These are phyloP conservation scores for Theodoxus fluviatilis DNA, from an alignment of 2,888 invertebrate genomes.

Conservation along the genomic window DNA sequence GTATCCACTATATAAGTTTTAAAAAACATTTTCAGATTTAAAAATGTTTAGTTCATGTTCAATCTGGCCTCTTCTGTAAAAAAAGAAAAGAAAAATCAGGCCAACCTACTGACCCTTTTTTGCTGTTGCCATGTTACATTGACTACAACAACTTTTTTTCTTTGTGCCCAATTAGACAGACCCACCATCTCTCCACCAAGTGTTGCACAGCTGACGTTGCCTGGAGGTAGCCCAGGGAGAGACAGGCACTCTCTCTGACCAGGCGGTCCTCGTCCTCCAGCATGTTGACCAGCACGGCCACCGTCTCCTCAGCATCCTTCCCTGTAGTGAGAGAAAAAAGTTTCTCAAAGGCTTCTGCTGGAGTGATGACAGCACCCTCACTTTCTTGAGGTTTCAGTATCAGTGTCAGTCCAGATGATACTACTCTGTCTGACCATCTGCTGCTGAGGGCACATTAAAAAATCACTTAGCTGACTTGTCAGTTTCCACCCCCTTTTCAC, in stretches of 20 bases:
- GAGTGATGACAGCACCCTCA: too few relatives aligned
- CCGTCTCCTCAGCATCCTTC: conserved; percentile 28
- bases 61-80: too few relatives aligned
- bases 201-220: conserved; percentile 39
- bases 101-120: too few relatives aligned
- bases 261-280: conserved; percentile 53
- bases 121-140: too few relatives aligned
- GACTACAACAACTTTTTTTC: too few relatives aligned
- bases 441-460: too few relatives aligned
- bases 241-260: conserved; percentile 55
- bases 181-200: conserved; percentile 52
- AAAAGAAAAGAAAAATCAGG: too few relatives aligned
- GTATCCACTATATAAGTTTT: not conserved
- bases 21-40: not conserved
- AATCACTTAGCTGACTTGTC: too few relatives aligned
- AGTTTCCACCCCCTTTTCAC: too few relatives aligned
- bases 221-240: conserved; percentile 50
- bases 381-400: not conserved
- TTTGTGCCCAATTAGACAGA: conserved; percentile 8
- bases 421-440: not conserved
- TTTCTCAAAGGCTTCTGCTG: too few relatives aligned
- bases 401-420: not conserved
- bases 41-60: not conserved
- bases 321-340: conserved; percentile 20
- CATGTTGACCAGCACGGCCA: conserved; percentile 38